Conservation (phyloP, 1,140 invertebrate species). For the Sycophila sp. region DNA sequence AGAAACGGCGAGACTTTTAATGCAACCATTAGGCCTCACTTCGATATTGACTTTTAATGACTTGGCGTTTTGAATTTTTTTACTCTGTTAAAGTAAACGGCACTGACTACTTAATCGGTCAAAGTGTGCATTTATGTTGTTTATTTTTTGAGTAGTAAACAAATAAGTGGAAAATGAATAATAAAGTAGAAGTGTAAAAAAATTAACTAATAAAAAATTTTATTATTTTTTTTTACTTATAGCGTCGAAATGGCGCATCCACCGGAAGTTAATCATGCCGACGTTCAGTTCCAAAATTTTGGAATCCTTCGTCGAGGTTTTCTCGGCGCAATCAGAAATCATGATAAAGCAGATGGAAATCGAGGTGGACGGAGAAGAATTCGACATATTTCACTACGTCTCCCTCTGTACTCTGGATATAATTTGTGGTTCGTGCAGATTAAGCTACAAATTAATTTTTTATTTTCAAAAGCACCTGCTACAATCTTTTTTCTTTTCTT, state of each 20-base stretch:
- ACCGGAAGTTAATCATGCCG: slow-evolving; percentile 78
- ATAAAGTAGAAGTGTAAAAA: neutral
- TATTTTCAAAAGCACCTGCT: neutral
- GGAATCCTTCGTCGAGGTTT: slow-evolving; percentile 77
- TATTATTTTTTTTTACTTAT: slow-evolving; percentile 41
- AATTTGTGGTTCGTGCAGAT: slow-evolving; percentile 72
- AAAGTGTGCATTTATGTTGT: no score
- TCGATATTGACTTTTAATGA: no score
- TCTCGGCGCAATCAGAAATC: slow-evolving; percentile 73
- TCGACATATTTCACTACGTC: slow-evolving; percentile 74
- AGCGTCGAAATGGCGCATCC: slow-evolving; percentile 75
- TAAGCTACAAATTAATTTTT: neutral
- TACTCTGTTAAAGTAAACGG: no score
- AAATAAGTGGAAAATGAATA: no score
- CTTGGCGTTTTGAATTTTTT: no score
- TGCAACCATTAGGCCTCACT: no score
- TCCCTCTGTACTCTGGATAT: slow-evolving; percentile 79
- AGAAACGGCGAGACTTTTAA: no score
- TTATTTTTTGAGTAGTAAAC: no score
- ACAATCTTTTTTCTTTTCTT: neutral
- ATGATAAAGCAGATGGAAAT: slow-evolving; percentile 69
- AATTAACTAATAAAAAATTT: neutral
- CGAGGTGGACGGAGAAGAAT: slow-evolving; percentile 56
- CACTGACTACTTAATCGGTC: no score
- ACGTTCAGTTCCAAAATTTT: slow-evolving; percentile 82